Percentiles rank a stretch among this genome's conserved stretches.
Evolutionary conservation across 2,113 vertebrate genomes (phyloP).

Genomic region (Microtus pennsylvanicus): DNA sequence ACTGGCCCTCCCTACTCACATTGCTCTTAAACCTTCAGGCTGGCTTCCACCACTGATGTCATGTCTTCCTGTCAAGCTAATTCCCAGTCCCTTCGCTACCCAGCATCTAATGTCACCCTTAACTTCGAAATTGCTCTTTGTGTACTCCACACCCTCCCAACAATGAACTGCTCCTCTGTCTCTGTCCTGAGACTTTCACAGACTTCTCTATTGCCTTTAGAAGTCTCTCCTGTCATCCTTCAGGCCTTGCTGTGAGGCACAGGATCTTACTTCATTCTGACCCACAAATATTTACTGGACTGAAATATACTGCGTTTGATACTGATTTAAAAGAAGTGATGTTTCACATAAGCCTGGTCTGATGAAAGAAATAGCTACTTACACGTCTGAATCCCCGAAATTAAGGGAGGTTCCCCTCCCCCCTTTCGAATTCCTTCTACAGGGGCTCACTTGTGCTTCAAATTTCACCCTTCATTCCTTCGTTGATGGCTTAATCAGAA

Average conservation of each 20-base stretch:
- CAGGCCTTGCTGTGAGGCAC: background rate
- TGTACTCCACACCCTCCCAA: background rate
- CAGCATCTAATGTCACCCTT: background rate
- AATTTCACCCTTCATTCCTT: background rate
- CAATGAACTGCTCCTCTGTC: background rate
- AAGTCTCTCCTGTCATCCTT: background rate
- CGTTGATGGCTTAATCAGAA: background rate
- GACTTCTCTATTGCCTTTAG: background rate
- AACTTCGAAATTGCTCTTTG: slow-evolving; percentile 1
- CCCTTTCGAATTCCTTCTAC: slow-evolving; percentile 25
- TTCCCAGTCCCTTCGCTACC: background rate
- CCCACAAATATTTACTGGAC: background rate
- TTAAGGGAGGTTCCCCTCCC: background rate
- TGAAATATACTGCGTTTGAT: slow-evolving; percentile 9
- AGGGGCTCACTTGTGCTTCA: slow-evolving; percentile 14
- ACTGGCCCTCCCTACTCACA: background rate
- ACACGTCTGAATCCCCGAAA: background rate
- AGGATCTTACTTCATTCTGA: background rate
- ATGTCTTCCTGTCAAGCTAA: background rate
- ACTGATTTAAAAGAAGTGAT: background rate
- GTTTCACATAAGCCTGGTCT: background rate
- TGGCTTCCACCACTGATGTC: background rate
- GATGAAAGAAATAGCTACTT: background rate
- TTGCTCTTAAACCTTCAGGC: background rate
- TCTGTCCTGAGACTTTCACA: background rate